Evolutionary conservation across 2,888 invertebrate genomes (phyloP).

Genomic region (Mycalesis mineus): DNA sequence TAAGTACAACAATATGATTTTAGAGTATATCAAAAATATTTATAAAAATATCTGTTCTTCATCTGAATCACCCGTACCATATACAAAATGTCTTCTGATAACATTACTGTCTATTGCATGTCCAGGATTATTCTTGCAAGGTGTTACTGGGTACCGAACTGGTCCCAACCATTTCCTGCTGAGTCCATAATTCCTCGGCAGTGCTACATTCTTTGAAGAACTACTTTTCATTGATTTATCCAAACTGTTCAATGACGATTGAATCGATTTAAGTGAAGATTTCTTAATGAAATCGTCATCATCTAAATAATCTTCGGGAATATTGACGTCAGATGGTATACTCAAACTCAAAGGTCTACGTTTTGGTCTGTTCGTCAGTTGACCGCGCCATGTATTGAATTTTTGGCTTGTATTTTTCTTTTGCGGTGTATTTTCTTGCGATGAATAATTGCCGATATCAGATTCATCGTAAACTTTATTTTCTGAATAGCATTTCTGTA

Average conservation of each 20-base stretch:
- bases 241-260: constrained; percentile 60
- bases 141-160: constrained; percentile 81
- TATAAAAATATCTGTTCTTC: constrained; percentile 83
- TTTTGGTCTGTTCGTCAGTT: constrained; percentile 49
- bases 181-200: constrained; percentile 79
- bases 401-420: constrained; percentile 50
- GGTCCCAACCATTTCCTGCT: constrained; percentile 81
- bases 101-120: constrained; percentile 61
- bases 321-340: constrained; percentile 60
- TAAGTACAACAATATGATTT: constrained; percentile 7
- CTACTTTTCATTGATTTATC: constrained; percentile 56
- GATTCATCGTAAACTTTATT: constrained; percentile 61
- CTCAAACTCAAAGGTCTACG: constrained; percentile 68
- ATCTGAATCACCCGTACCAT: constrained; percentile 76
- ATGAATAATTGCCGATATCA: constrained; percentile 54
- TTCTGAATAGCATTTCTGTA: constrained; percentile 65
- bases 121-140: constrained; percentile 69
- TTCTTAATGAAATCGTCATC: constrained; percentile 49
- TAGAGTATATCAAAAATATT: constrained; percentile 16
- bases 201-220: constrained; percentile 65
- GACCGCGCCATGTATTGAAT: constrained; percentile 69
- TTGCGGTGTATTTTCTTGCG: constrained; percentile 60
- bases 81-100: constrained; percentile 65
- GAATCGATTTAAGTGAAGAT: constrained; percentile 62
- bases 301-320: constrained; percentile 58